These are phyloP conservation scores for Zaprionus ornatus DNA, from an alignment of 1,140 invertebrate species.

Conservation along the genomic window DNA sequence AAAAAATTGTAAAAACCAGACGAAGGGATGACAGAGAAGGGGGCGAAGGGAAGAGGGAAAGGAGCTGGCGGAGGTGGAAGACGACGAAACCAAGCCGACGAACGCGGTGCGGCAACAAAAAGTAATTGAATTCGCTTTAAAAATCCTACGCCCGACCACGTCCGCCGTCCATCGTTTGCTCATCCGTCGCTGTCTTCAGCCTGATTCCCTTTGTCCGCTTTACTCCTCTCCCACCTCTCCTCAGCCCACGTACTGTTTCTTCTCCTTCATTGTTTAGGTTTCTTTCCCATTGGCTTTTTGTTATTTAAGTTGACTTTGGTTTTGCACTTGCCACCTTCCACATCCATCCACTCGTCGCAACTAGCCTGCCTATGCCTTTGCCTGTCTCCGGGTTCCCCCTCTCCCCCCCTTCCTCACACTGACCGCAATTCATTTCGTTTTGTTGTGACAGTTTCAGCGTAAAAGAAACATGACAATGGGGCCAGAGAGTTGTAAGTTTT, in stretches of 20 bases:
- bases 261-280: constrained; percentile 40
- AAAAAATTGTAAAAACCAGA: constrained; percentile 7
- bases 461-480: constrained; percentile 60
- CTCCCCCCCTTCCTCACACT: constrained; percentile 29
- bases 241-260: too few relatives aligned
- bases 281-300: constrained; percentile 50
- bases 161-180: constrained; percentile 14
- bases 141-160: constrained; percentile 55
- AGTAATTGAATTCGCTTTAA: constrained; percentile 82
- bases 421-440: constrained; percentile 67
- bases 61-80: background rate
- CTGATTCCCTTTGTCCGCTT: background rate
- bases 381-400: constrained; percentile 24
- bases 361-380: background rate
- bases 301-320: constrained; percentile 39
- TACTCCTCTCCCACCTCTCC: background rate
- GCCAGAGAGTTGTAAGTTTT: constrained; percentile 17
- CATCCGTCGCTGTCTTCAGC: constrained; percentile 21
- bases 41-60: background rate
- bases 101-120: constrained; percentile 58
- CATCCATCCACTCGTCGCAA: background rate
- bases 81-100: constrained; percentile 7
- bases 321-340: constrained; percentile 45
- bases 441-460: constrained; percentile 78
- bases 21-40: background rate